phyloP scores from a whole-genome alignment of 2,797 vertebrate species.

The Vipera latastei region DNA sequence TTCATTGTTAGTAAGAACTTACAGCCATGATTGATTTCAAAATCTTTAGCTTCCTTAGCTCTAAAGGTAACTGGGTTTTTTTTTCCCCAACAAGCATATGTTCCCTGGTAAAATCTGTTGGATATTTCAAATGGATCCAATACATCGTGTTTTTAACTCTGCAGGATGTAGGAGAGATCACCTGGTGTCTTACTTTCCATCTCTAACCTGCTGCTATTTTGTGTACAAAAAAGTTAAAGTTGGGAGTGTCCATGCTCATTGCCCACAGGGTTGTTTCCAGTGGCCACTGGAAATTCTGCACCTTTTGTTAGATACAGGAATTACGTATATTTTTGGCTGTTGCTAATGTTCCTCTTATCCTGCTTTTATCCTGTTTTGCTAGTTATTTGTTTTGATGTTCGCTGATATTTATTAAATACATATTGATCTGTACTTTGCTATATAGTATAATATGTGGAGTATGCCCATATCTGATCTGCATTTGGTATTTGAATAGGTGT shows the following conservation, averaged over 20 bases:
- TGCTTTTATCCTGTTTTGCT: not conserved
- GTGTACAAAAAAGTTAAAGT: not conserved
- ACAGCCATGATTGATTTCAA: conserved; percentile 2
- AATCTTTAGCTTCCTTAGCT: conserved; percentile 24
- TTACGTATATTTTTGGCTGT: not conserved
- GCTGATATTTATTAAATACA: not conserved
- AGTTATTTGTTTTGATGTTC: not conserved
- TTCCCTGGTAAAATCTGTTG: conserved; percentile 59
- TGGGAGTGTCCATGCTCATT: not conserved
- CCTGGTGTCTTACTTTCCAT: not conserved
- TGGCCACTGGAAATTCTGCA: not conserved
- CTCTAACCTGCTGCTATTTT: not conserved
- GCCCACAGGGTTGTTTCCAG: not conserved
- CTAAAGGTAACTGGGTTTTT: conserved; percentile 21
- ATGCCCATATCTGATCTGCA: not conserved
- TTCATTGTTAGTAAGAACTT: too few relatives aligned
- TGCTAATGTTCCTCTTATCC: not conserved
- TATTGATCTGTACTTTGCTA: not conserved
- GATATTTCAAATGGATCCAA: too few relatives aligned
- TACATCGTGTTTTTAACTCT: too few relatives aligned
- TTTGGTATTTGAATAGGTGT: not conserved
- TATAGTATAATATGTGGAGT: not conserved
- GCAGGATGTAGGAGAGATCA: too few relatives aligned
- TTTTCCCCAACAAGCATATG: conserved; percentile 34
- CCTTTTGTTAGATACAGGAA: not conserved